Evolutionary conservation across 2,113 vertebrate species (phyloP).

Genomic region (Passer domesticus): DNA sequence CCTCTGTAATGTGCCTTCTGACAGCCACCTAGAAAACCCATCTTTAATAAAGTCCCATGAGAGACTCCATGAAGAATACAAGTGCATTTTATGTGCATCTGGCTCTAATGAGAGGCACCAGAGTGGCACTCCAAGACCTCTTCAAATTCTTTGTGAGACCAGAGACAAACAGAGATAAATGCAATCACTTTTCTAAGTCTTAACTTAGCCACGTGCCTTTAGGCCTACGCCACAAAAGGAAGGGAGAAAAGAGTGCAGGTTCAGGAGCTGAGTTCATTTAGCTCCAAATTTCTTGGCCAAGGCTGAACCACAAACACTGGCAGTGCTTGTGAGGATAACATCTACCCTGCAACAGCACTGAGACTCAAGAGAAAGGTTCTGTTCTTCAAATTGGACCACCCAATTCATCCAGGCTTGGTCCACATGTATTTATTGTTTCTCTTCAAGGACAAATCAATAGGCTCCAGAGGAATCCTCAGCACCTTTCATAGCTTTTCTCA

Average conservation of each 20-base stretch:
- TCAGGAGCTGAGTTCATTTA: background rate
- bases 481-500: background rate
- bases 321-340: background rate
- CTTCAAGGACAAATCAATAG: background rate
- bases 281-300: background rate
- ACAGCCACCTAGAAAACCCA: background rate
- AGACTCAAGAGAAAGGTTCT: background rate
- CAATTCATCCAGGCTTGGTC: background rate
- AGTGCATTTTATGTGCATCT: background rate
- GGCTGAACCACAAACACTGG: background rate
- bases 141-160: background rate
- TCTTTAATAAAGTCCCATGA: background rate
- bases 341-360: background rate
- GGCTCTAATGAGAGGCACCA: background rate
- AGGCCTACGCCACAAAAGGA: background rate
- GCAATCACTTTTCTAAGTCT: background rate
- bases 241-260: background rate
- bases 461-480: background rate
- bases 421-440: background rate
- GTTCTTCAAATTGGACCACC: background rate
- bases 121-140: background rate
- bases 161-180: background rate
- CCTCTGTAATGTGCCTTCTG: background rate
- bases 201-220: background rate
- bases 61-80: background rate